Evolutionary conservation across 2,888 invertebrate species (phyloP), one percentile per base, ranked within the genome.

Genomic region (Desoria tigrina): DNA sequence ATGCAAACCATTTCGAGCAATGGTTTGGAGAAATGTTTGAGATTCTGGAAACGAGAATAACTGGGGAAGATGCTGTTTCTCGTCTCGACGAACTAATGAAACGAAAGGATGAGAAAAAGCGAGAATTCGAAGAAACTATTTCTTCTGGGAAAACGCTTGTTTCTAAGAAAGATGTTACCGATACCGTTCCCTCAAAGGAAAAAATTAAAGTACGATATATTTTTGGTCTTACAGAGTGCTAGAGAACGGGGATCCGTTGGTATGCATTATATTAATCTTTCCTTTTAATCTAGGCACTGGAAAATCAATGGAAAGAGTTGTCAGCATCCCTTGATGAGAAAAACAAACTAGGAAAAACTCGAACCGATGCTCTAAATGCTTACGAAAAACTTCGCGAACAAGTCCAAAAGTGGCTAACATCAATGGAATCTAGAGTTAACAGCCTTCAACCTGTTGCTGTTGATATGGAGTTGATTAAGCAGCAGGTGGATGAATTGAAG

Each of bases 81-180:
- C 84, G 86, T 0, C 86, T 87, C 16, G 89, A 90, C 50, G 83
- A 85, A 68, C 81, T 86, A 79, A 79, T 88, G 57, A 83, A 84
- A 7, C 82, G 83, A 21, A 85, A 84, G 74, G 81, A 81, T 65
- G 72, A 74, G 16, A 85, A 88, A 77, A 84, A 85, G 76, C 84
- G 85, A 2, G 81, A 87, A 28, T 87, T 90, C 69, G 94, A 94
- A 72, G 88, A 89, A 72, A 88, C 90, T 69, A 84, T 94, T 9
- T 85, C 86, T n/a, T 86, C 85, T 72, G 94, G 94, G 61, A 92
- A 90, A 78, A 88, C 87, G 60, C 82, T 94, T 63, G 85, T 93
- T 58, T 82, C 87, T 11, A 89, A 90, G 82, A 90, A 92, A 75
- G 94, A 94, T 78, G 90, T 94, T 53, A 92, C 93, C 0, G 94